A percentile compares a stretch with the other conserved stretches of the same genome.
Evolutionary conservation across 2,888 invertebrate genomes (phyloP).

Genomic region (Dynastes tityus): DNA sequence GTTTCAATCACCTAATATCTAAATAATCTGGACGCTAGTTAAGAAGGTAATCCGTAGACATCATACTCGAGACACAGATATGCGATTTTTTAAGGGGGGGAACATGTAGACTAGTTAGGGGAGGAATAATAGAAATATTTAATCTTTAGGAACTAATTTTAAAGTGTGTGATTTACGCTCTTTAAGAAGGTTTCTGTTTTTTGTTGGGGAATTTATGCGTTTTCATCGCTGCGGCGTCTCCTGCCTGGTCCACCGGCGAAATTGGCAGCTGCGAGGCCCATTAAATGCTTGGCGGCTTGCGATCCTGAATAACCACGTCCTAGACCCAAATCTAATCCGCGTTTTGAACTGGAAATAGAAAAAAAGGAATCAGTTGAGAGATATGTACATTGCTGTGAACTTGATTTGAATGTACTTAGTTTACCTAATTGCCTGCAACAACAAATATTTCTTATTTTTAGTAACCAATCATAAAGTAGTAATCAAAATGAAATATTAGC

Average conservation of each 20-base stretch:
- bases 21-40: too few species aligned
- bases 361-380: neutral
- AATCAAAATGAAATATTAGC: too few species aligned
- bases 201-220: constrained; percentile 59
- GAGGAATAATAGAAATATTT: constrained; percentile 1
- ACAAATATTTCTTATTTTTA: too few species aligned
- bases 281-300: constrained; percentile 91
- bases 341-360: constrained; percentile 80
- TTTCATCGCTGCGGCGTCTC: constrained; percentile 80
- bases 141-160: constrained; percentile 53
- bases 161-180: constrained; percentile 45
- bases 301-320: constrained; percentile 92
- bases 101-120: constrained; percentile 12
- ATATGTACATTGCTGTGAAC: too few species aligned
- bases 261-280: constrained; percentile 92
- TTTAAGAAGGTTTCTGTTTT: too few species aligned
- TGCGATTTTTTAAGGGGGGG: neutral
- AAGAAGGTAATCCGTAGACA: too few species aligned
- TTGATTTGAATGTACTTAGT: too few species aligned
- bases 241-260: constrained; percentile 92
- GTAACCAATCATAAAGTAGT: too few species aligned
- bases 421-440: too few species aligned
- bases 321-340: constrained; percentile 90
- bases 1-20: too few species aligned
- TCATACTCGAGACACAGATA: too few species aligned